These are phyloP conservation scores for Brachyptera risi DNA, from an alignment of 2,888 invertebrate genomes.

Conservation along the genomic window DNA sequence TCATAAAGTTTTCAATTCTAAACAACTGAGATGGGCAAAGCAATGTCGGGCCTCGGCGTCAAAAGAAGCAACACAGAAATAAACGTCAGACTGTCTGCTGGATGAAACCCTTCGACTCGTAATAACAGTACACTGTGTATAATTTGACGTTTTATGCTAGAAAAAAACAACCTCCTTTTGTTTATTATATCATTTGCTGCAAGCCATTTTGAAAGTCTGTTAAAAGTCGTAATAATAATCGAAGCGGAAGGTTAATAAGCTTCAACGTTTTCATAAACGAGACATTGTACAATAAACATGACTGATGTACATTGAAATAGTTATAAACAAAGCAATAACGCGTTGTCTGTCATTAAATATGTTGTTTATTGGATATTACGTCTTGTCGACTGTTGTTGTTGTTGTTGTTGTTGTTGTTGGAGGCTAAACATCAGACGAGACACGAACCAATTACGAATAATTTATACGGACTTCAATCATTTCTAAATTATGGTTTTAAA, in stretches of 20 bases:
- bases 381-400: too few relatives aligned
- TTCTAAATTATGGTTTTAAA: too few relatives aligned
- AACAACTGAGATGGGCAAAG: not conserved
- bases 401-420: too few relatives aligned
- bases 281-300: conserved; percentile 15
- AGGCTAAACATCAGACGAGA: too few relatives aligned
- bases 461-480: too few relatives aligned
- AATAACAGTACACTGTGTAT: not conserved
- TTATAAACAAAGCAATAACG: not conserved
- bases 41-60: not conserved
- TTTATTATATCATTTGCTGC: not conserved
- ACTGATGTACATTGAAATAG: not conserved
- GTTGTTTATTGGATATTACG: too few relatives aligned
- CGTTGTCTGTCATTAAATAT: not conserved
- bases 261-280: conserved; percentile 12
- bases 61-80: not conserved
- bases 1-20: not conserved
- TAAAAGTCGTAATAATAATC: not conserved
- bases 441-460: too few relatives aligned
- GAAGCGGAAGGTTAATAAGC: conserved; percentile 1
- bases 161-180: not conserved
- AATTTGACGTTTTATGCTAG: not conserved
- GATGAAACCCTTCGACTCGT: not conserved
- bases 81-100: too few relatives aligned
- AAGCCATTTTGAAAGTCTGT: not conserved